A percentile compares a stretch with the other conserved stretches of the same genome.
Conservation (phyloP, 2,888 invertebrate species). For the Polymixis lichenea region DNA sequence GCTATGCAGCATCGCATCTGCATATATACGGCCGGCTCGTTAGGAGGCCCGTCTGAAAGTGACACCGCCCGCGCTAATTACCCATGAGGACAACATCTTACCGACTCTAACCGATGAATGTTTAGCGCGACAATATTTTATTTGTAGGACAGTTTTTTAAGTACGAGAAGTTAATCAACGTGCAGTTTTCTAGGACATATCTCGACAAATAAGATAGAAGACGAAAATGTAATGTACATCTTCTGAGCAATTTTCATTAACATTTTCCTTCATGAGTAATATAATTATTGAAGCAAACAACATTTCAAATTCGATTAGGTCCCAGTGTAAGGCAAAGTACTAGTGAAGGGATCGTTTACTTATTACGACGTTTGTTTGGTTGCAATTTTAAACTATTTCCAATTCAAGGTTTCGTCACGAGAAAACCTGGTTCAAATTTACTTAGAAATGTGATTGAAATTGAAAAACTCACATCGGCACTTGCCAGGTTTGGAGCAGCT, state of each 20-base stretch:
- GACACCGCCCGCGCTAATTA: slow-evolving; percentile 87
- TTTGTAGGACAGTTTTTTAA: slow-evolving; percentile 8
- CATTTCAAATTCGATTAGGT: no score
- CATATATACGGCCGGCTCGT: slow-evolving; percentile 78
- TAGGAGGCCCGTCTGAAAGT: slow-evolving; percentile 86
- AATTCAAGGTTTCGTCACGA: not conserved
- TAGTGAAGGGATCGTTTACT: not conserved
- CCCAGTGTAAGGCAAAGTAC: no score
- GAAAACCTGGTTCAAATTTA: not conserved
- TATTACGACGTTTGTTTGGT: not conserved
- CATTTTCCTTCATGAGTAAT: not conserved
- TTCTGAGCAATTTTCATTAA: not conserved
- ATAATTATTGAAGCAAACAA: not conserved
- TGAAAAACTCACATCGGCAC: no score
- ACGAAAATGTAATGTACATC: no score
- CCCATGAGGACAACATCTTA: slow-evolving; percentile 81
- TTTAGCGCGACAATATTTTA: slow-evolving; percentile 63
- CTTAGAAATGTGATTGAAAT: not conserved
- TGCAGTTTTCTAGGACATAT: not conserved
- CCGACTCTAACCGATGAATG: slow-evolving; percentile 69
- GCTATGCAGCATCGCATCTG: slow-evolving; percentile 73
- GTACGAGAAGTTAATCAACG: not conserved
- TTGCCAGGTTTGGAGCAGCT: not conserved
- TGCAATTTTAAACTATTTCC: no score
- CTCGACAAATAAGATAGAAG: not conserved